Evolutionary conservation across 2,888 invertebrate genomes (phyloP), one percentile per base, ranked within the genome.

Genomic region (Adelognathus sp.): DNA sequence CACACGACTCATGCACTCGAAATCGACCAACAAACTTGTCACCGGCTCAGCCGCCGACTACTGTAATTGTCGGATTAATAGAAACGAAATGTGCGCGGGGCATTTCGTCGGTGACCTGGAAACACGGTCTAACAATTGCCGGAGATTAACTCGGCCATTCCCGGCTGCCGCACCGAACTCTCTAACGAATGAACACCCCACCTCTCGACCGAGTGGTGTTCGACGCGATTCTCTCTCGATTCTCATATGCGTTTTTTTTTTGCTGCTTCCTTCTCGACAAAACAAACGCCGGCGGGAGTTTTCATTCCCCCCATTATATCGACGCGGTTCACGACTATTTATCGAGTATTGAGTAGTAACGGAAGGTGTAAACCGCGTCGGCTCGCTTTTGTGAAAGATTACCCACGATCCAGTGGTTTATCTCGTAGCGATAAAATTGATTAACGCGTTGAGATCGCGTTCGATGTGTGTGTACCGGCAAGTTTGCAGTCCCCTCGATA

Each of bases 371-470:
- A 67, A 72, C 67, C 76, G 67, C 66, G n/a, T n/a, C n/a, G n/a
- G n/a, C n/a, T n/a, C n/a, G 67, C 46, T 44, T 72, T 72, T 77
- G 72, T 72, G 67, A 67, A 67, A 67, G 61, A 77, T 56, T 54
- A 39, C 54, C 54, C 66, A 4, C 44, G 11, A 52, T 39, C 33
- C 60, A 44, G 61, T 67, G 85, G 88, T 86, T 88, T 89, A 89
- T 89, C 89, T 88, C 83, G 52, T 50, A 6, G 50, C 82, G 86
- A 87, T 88, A 86, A 88, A 88, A 88, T 88, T 89, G 89, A 89
- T 89, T 89, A 88, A 88, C 88, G 72, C 58, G 84, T 64, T 84
- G 83, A 79, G 82, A 75, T 77, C 81, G 81, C 84, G 82, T 81
- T 87, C 84, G 88, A 87, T 86, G 84, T 82, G n/a, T 11, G 3